phyloP scores from a whole-genome alignment of 2,113 vertebrate species.

The Neotragus moschatus region DNA sequence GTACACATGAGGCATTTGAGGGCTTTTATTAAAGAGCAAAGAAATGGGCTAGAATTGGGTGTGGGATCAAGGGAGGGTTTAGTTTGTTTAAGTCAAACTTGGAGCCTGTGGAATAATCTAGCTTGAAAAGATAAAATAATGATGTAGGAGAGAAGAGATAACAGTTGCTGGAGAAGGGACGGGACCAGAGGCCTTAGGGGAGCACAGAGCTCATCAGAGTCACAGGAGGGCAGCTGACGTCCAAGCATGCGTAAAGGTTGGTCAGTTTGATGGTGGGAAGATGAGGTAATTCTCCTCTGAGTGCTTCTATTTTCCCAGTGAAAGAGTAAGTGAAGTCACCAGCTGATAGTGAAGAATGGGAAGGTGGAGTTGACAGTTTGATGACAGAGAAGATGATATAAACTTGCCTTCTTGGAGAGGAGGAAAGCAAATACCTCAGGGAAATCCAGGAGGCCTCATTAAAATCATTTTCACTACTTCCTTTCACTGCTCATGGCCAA shows the following conservation, averaged over 20 bases:
- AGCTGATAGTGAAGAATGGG: conserved; percentile 51
- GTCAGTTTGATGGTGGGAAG: not conserved
- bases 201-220: not conserved
- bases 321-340: conserved; percentile 59
- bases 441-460: not conserved
- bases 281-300: conserved; percentile 58
- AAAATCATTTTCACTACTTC: not conserved
- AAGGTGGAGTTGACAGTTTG: conserved; percentile 53
- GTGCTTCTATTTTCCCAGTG: conserved; percentile 45
- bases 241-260: not conserved
- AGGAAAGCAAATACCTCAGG: not conserved
- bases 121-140: not conserved
- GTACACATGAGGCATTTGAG: not conserved
- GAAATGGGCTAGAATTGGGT: not conserved
- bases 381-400: conserved; percentile 65
- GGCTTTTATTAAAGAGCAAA: not conserved
- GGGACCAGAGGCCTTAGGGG: not conserved
- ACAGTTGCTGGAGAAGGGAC: not conserved
- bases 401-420: conserved; percentile 28
- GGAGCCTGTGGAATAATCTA: not conserved
- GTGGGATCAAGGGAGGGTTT: not conserved
- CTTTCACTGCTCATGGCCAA: not conserved
- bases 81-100: not conserved
- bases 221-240: not conserved
- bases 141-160: not conserved